Conservation (phyloP, 2,113 vertebrate species). For the Chunga burmeisteri region DNA sequence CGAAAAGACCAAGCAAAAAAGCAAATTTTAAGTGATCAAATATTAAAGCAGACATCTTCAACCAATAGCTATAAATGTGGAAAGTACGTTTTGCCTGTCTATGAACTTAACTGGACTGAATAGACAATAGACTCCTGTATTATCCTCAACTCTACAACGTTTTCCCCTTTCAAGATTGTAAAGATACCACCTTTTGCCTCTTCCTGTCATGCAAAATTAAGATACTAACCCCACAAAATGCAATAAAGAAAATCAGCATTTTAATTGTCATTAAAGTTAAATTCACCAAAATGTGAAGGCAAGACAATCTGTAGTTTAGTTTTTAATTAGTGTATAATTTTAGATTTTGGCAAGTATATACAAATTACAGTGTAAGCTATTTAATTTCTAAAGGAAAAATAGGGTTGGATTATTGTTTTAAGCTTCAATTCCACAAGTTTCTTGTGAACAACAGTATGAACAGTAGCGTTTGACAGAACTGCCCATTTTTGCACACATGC, state of each 20-base stretch:
- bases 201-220: background rate
- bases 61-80: background rate
- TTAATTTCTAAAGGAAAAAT: background rate
- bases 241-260: background rate
- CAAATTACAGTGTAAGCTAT: background rate
- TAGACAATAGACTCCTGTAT: background rate
- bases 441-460: background rate
- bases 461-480: background rate
- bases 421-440: background rate
- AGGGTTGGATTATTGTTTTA: background rate
- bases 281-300: background rate
- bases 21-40: background rate
- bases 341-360: background rate
- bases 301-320: background rate
- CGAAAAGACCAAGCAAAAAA: background rate
- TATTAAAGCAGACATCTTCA: background rate
- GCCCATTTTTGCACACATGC: fast-evolving
- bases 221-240: background rate
- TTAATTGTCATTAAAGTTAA: background rate
- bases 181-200: background rate
- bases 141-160: background rate
- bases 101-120: background rate
- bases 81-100: background rate
- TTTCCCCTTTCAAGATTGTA: background rate
- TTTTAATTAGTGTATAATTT: background rate